Conservation (phyloP, 2,888 invertebrate species). For the Melinopterus prodromus region DNA sequence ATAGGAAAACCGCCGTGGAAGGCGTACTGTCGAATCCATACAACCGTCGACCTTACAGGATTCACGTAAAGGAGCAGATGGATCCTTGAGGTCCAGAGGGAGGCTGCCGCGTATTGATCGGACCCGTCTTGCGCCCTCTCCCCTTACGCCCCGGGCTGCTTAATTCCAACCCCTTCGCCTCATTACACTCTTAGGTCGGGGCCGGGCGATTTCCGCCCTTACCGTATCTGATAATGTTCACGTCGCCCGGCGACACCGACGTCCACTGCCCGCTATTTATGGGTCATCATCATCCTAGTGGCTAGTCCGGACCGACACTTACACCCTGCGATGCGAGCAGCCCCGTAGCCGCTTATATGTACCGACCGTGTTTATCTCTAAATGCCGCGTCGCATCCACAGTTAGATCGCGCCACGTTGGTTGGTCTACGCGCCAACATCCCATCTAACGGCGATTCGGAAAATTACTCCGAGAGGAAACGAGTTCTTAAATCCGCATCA, state of each 20-base stretch:
- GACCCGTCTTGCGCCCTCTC: constrained; percentile 53
- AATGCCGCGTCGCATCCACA: constrained; percentile 12
- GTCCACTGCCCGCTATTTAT: constrained; percentile 39
- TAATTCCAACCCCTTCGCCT: constrained; percentile 59
- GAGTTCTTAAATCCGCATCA: not conserved
- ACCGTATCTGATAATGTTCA: constrained; percentile 56
- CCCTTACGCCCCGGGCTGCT: constrained; percentile 50
- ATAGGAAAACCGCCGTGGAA: not conserved
- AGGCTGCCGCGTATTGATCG: constrained; percentile 54
- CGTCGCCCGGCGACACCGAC: constrained; percentile 33
- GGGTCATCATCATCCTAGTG: constrained; percentile 42
- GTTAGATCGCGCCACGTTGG: not conserved
- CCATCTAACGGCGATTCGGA: constrained; percentile 4
- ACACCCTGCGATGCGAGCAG: constrained; percentile 26
- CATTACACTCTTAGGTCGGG: constrained; percentile 59
- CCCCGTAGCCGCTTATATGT: constrained; percentile 28
- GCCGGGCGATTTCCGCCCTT: constrained; percentile 57
- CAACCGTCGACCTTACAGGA: not conserved
- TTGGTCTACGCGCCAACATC: not conserved
- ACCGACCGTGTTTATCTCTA: constrained; percentile 24
- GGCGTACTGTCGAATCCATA: not conserved
- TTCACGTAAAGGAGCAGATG: constrained; percentile 46
- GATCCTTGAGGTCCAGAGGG: constrained; percentile 55
- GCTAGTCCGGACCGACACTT: constrained; percentile 35
- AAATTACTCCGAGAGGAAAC: not conserved